Evolutionary conservation across 1,140 invertebrate genomes (phyloP), one percentile per base, ranked within the genome.

Genomic region (Coboldia fuscipes): DNA sequence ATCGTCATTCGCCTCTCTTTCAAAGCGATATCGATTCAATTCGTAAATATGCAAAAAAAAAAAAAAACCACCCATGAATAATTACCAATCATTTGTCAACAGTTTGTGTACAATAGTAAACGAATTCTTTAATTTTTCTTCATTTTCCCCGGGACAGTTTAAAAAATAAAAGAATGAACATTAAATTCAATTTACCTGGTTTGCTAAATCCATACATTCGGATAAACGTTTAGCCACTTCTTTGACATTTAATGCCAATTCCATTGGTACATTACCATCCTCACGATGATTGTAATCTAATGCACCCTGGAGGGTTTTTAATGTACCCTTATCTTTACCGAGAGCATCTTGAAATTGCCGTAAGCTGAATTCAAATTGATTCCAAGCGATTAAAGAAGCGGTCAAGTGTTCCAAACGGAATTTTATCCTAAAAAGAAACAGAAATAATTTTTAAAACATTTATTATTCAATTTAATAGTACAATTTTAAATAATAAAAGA

Each of bases 201-300:
- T 52, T 41, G 51, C 56, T 5, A 50, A 45, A 30, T 64, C 59
- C 29, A 63, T 59, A 42, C 64, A 69, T 45, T 78, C 74, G 7
- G 72, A 74, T 10, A 80, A 57, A 19, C 76, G 51, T 45, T 69
- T 65, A 3, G 73, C 70, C 13, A 76, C 68, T 42, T 73, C 64
- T 31, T 69, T 62, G 9, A 75, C 65, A 22, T 69, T 71, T 15
- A 68, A 63, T 7, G 70, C 69, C 19, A 66, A 53, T 37, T 65
- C 61, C 1, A 65, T 60, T 14, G 68, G 61, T 6, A 64, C 60
- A 8, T 66, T 60, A n/a, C 62, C 62, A 26, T 68, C 68, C 35
- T 64, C 61, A 8, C 65, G 60, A n/a, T 62, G 63, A 24, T 69
- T 68, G 36, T 64, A 64, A 41, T 67, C 58, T 18, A 72, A 44